Evolutionary conservation across 2,888 invertebrate species (phyloP).

Genomic region (Heliothis peltigera): DNA sequence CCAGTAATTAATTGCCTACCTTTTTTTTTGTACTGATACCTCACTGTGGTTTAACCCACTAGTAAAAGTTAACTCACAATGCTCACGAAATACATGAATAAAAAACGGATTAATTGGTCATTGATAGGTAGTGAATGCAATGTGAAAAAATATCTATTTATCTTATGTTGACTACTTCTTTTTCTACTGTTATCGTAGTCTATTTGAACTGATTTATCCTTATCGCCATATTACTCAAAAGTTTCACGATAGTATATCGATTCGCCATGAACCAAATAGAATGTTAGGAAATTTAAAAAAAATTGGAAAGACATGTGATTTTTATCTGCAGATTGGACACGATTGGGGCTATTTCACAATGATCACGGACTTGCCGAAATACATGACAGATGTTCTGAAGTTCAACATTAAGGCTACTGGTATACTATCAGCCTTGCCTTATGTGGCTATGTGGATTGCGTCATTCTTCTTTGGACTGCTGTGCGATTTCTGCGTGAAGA

Average conservation of each 20-base stretch:
- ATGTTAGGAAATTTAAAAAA: conserved; percentile 8
- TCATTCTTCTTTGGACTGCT: conserved; percentile 91
- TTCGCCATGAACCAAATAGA: conserved; percentile 29
- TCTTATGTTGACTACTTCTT: neutral
- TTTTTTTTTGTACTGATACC: too few species aligned
- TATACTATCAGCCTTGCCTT: conserved; percentile 91
- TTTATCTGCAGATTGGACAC: conserved; percentile 89
- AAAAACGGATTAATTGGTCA: conserved; percentile 13
- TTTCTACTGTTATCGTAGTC: neutral
- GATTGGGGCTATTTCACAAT: conserved; percentile 93
- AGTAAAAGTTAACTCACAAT: neutral
- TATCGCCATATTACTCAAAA: conserved; percentile 10
- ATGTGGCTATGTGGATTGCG: conserved; percentile 91
- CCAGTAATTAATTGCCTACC: too few species aligned
- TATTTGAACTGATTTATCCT: conserved; percentile 18
- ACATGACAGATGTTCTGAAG: conserved; percentile 92
- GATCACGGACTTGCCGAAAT: conserved; percentile 92
- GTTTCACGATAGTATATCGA: conserved; percentile 11
- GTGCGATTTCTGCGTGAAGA: conserved; percentile 92
- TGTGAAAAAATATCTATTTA: neutral
- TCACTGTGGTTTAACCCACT: conserved; percentile 15
- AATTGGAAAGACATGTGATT: conserved; percentile 1
- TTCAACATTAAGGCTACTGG: conserved; percentile 92
- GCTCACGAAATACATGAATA: neutral
- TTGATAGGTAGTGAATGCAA: neutral